Evolutionary conservation across 2,797 vertebrate species (phyloP), one percentile per base, ranked within the genome.

Genomic region (Distichodus sexfasciatus): DNA sequence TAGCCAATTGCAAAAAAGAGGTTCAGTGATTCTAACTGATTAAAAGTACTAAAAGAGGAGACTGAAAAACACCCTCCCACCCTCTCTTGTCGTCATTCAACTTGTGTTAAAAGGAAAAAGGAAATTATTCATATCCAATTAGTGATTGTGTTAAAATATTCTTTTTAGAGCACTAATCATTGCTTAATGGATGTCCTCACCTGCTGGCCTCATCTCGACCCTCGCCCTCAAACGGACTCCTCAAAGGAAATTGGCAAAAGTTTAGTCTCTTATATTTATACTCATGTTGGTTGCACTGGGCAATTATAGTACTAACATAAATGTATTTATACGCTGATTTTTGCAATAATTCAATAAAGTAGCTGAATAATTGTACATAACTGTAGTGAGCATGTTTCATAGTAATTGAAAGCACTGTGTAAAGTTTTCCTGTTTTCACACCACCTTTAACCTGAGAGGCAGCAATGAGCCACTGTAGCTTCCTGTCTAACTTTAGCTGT

Each of bases 211-310:
- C 81, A 80, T 84, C 81, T 58, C 43, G 81, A 74, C 78, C 74
- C 78, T 84, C 79, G 75, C 83, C 79, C 76, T 84, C 83, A 83
- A 81, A 77, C 17, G 81, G 73, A 70, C 77, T 84, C 83, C 83
- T 84, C 83, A 79, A 82, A 84, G 79, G 78, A 82, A 83, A 84
- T 73, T 78, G 76, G 61, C 71, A 82, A 69, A 84, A 83, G 81
- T 83, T 84, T 81, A 84, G 81, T 76, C 62, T 71, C 68, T 74
- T 51, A 51, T n/a, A n/a, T 47, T 70, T 70, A 78, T 23, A 41
- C 33, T 64, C 36, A 48, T 51, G 17, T 28, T 75, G 38, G 35
- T 68, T 8, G 28, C 58, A 33, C 28, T 68, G 60, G 60, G 69
- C 24, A 67, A 41, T 35, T 59, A 64, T 19, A 64, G 15, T 28